Base-by-base conservation (phyloP, 2,797 vertebrate genomes). In the Onychomys torridus region DNA sequence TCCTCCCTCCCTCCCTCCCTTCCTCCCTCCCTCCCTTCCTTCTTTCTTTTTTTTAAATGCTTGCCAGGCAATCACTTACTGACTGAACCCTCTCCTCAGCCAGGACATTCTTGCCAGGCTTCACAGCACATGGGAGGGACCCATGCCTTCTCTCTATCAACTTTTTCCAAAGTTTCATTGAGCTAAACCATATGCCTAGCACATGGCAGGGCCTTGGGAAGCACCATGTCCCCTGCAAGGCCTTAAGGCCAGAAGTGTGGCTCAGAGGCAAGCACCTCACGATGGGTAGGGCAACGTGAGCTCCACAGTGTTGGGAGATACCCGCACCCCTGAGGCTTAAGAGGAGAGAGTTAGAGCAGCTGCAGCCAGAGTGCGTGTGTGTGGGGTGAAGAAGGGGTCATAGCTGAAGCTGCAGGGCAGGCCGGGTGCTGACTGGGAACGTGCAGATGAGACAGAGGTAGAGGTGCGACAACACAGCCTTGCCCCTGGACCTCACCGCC, bases 221-320 rank as follows among this genome's bases (percentile, higher is more conserved):
- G 27, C 2, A 2, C 14, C 37, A 8, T 25, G 7, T 49, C 17
- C 32, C 43, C 37, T 27, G 34, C 55, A 65, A 34, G 87, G 34
- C 9, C 12, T 92, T 89, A 83, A 63, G 32, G 6, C 29, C 43
- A 16, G 21, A 37, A 25, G 43, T 27, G 34, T 23, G 43, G 65
- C 77, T 79, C 57, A 49, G 34, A 81, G 75, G n/a, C 29, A 49
- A 71, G 73, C 17, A 46, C 19, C 23, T 5, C 67, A 46, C n/a
- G 5, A 0, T 8, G 2, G 2, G 37, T 69, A 29, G 34, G 27
- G 23, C n/a, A 75, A 43, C 5, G 6, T 0, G 17, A 8, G 46
- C 52, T 67, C n/a, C 23, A 1, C 6, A 0, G 0, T 14, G 17
- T 0, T 43, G 21, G 83, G 17, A 49, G 77, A 32, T 8, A 12